Percentiles rank a stretch among this genome's conserved stretches.
Conservation (phyloP, 2,888 invertebrate species). For the Sminthurinus aureus region DNA sequence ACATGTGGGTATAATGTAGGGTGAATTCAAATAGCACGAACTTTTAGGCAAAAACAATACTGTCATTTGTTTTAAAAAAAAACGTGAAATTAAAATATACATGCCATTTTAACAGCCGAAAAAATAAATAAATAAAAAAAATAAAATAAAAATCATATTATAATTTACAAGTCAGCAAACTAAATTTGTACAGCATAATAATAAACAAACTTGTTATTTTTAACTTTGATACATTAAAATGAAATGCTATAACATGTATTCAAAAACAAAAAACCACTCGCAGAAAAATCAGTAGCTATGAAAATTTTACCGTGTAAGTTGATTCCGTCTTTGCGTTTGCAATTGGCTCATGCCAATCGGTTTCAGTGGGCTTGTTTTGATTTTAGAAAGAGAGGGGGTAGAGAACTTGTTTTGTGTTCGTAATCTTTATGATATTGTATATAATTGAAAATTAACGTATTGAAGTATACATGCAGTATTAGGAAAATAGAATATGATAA, state of each 20-base stretch:
- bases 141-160: background rate
- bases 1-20: background rate
- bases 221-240: background rate
- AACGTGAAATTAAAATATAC: background rate
- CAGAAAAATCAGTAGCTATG: conserved; percentile 22
- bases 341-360: too few species aligned
- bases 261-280: conserved; percentile 26
- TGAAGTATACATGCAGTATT: conserved; percentile 27
- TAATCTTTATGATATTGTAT: conserved; percentile 41
- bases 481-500: background rate
- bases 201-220: background rate
- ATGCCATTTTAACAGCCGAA: background rate
- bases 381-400: conserved; percentile 56
- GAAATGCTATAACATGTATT: background rate
- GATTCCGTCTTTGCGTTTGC: conserved; percentile 60
- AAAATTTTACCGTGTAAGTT: conserved; percentile 59
- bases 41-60: background rate
- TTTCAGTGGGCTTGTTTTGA: conserved; percentile 57
- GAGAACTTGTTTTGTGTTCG: conserved; percentile 44
- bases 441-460: conserved; percentile 32
- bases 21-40: background rate
- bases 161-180: background rate
- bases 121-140: background rate
- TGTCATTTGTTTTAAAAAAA: background rate
- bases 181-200: background rate